Percentiles rank a stretch among this genome's conserved stretches.
phyloP scores from a whole-genome alignment of 2,888 invertebrate species.

The Eugnorisma glareosa region DNA sequence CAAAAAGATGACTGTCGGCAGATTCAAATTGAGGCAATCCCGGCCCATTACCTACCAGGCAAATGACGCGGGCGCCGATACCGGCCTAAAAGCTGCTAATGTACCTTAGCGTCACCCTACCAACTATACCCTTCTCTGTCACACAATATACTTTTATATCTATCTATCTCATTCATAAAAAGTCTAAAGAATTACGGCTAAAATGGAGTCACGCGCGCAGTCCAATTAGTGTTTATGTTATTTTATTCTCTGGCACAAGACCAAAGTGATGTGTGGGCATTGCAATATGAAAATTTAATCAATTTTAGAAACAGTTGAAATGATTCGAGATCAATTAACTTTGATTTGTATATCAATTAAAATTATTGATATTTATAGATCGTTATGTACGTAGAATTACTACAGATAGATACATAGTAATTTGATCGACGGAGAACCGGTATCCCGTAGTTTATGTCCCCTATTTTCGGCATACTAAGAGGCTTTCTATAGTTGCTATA shows the following conservation, averaged over 20 bases:
- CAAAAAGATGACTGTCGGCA: conserved; percentile 76
- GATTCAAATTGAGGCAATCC: conserved; percentile 85
- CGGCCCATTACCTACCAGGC: conserved; percentile 83
- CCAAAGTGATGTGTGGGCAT: conserved; percentile 32
- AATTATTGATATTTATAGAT: conserved; percentile 61
- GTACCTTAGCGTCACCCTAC: conserved; percentile 77
- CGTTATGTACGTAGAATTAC: conserved; percentile 15
- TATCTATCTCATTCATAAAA: conserved; percentile 72
- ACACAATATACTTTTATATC: conserved; percentile 59
- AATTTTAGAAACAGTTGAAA: conserved; percentile 62
- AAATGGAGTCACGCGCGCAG: conserved; percentile 82
- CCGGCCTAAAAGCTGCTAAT: conserved; percentile 85
- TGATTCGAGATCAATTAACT: conserved; percentile 58
- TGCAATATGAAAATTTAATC: conserved; percentile 61
- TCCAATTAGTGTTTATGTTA: conserved; percentile 77
- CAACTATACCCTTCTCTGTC: conserved; percentile 71
- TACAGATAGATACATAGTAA: conserved; percentile 43
- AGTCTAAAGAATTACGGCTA: conserved; percentile 75
- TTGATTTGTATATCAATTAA: conserved; percentile 66
- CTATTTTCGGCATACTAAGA: conserved; percentile 49
- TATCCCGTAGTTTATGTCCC: conserved; percentile 41
- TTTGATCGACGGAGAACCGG: conserved; percentile 63
- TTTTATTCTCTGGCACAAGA: conserved; percentile 64
- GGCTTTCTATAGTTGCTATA: conserved; percentile 55
- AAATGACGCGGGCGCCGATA: conserved; percentile 84